Percentiles rank a stretch among this genome's conserved stretches.
Evolutionary conservation across 1,140 invertebrate genomes (phyloP).

Genomic region (Eufriesea mexicana): DNA sequence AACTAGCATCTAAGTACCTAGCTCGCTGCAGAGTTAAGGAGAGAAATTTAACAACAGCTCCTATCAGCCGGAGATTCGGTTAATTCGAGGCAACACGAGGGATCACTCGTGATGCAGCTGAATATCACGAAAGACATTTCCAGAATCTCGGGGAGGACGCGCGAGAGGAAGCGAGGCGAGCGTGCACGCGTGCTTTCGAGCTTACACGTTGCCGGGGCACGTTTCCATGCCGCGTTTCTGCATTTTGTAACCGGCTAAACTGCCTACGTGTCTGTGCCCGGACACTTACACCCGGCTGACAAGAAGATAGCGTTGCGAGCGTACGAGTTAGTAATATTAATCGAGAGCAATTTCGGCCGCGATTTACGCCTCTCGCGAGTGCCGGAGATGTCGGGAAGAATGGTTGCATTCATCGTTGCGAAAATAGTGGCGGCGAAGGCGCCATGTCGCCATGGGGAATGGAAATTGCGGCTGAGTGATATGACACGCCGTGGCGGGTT

Average conservation of each 20-base stretch:
- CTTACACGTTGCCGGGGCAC: conserved; percentile 1
- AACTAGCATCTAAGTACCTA: background rate
- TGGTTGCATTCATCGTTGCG: background rate
- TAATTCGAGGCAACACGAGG: conserved; percentile 3
- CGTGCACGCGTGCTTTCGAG: background rate
- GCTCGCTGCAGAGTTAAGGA: background rate
- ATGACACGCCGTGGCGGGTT: background rate
- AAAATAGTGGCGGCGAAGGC: background rate
- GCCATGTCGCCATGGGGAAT: background rate
- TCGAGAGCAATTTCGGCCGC: background rate
- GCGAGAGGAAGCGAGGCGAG: background rate
- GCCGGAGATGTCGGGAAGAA: background rate
- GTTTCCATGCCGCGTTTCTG: background rate
- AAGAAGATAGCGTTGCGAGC: background rate
- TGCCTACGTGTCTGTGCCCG: conserved; percentile 8
- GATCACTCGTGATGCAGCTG: background rate
- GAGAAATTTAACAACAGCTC: conserved; percentile 18
- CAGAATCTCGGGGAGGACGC: conserved; percentile 11
- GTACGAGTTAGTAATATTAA: conserved; percentile 9
- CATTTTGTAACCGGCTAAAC: conserved; percentile 14
- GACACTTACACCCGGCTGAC: background rate
- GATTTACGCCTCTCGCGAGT: conserved; percentile 1
- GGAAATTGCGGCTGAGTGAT: background rate
- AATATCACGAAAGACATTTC: conserved; percentile 39
- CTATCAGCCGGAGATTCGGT: conserved; percentile 7